These are phyloP conservation scores for Rousettus leschenaultii DNA, from an alignment of 2,113 vertebrate species.

Conservation along the genomic window DNA sequence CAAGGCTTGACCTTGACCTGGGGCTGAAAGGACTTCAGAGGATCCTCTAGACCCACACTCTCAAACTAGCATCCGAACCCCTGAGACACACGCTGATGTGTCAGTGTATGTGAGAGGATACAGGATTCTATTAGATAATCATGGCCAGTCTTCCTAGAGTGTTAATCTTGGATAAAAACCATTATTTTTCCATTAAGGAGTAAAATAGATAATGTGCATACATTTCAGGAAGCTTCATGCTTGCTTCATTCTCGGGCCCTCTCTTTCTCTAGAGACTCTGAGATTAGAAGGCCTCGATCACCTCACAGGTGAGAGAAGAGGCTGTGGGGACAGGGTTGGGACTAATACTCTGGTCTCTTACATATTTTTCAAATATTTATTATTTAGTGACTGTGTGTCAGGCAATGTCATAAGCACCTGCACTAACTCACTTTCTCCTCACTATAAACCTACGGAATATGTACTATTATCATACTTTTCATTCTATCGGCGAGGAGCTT, in stretches of 20 bases:
- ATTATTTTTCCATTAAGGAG: not conserved
- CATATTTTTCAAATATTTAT: not conserved
- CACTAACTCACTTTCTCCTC: not conserved
- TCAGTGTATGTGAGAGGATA: not conserved
- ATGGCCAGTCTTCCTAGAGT: not conserved
- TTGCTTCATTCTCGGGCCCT: not conserved
- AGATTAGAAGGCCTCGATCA: not conserved
- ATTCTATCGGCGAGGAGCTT: not conserved
- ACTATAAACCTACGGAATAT: not conserved
- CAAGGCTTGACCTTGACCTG: not conserved
- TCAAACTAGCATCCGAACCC: not conserved
- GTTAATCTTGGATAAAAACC: not conserved
- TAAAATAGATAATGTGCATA: not conserved
- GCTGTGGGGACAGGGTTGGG: no score
- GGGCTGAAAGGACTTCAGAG: not conserved
- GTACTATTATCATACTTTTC: not conserved
- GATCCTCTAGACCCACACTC: not conserved
- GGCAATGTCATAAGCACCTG: not conserved
- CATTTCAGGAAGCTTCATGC: not conserved
- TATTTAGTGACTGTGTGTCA: not conserved
- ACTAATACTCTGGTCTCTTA: not conserved
- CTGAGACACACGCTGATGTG: not conserved
- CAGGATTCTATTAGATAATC: not conserved
- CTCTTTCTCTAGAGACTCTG: not conserved
- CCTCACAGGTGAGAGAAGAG: not conserved